Percentiles rank a stretch among this genome's conserved stretches.
phyloP scores from a whole-genome alignment of 2,888 invertebrate genomes.

The Rotaria macrura region DNA sequence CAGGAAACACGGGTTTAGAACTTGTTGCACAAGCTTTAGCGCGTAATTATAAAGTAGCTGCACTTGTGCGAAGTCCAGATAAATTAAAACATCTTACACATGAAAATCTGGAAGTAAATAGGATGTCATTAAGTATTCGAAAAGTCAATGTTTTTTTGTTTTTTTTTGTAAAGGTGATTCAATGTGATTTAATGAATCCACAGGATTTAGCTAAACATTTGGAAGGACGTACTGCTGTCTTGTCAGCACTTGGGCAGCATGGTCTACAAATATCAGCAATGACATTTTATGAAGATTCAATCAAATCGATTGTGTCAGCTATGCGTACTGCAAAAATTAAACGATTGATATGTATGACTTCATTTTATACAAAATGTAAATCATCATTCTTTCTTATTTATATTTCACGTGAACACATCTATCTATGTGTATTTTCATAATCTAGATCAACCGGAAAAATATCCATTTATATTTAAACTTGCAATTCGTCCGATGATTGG shows the following conservation, averaged over 20 bases:
- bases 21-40: slow-evolving; percentile 40
- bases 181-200: slow-evolving; percentile 39
- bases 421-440: too few species aligned
- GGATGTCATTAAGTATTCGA: slow-evolving; percentile 32
- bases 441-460: slow-evolving; percentile 37
- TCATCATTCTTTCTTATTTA: neutral
- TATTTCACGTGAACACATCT: neutral
- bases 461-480: slow-evolving; percentile 23
- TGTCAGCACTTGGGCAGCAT: slow-evolving; percentile 40
- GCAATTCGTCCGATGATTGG: slow-evolving; percentile 36
- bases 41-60: slow-evolving; percentile 39
- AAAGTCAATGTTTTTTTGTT: neutral
- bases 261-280: slow-evolving; percentile 37
- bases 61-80: slow-evolving; percentile 41
- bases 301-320: slow-evolving; percentile 38
- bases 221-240: slow-evolving; percentile 39
- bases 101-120: slow-evolving; percentile 38
- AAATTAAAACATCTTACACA: slow-evolving; percentile 37
- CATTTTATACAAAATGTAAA: slow-evolving; percentile 27
- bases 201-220: slow-evolving; percentile 37
- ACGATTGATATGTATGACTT: slow-evolving; percentile 37
- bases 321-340: slow-evolving; percentile 39
- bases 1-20: slow-evolving; percentile 40
- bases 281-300: slow-evolving; percentile 40
- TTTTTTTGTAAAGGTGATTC: slow-evolving; percentile 38